A percentile compares a stretch with the other conserved stretches of the same genome.
Conservation (phyloP, 92 coral and sea anemone genomes). For the Umimayanthus kanabou region DNA sequence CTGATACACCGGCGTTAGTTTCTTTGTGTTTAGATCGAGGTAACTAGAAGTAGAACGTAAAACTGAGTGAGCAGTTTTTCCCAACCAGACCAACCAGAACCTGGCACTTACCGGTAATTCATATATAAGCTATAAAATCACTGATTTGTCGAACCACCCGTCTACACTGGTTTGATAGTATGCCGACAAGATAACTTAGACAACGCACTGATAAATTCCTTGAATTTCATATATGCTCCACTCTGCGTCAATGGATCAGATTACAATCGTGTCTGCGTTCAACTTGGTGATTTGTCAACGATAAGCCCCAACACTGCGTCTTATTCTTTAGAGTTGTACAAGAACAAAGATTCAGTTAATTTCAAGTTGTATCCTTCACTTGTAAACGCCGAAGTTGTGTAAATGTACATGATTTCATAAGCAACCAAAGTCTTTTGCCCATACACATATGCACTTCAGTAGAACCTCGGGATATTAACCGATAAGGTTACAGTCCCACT, state of each 20-base stretch:
- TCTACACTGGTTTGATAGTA: too few relatives aligned
- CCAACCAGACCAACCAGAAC: too few relatives aligned
- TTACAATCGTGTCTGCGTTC: not conserved
- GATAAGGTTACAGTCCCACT: not conserved
- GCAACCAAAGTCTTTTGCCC: not conserved
- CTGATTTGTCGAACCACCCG: too few relatives aligned
- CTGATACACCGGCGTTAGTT: too few relatives aligned
- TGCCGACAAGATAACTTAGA: too few relatives aligned
- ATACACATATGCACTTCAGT: not conserved
- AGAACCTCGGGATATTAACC: not conserved
- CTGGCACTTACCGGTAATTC: too few relatives aligned
- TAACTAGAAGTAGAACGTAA: too few relatives aligned
- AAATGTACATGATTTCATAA: too few relatives aligned
- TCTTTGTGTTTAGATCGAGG: too few relatives aligned
- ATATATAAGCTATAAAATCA: too few relatives aligned
- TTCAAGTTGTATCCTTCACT: not conserved
- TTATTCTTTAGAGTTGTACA: not conserved
- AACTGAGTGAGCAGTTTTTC: too few relatives aligned
- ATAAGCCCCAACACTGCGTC: not conserved
- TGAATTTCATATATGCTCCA: not conserved
- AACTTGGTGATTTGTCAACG: not conserved
- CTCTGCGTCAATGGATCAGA: not conserved
- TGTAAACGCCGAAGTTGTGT: not conserved
- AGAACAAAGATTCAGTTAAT: not conserved
- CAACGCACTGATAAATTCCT: not conserved